A percentile compares a stretch with the other conserved stretches of the same genome.
Evolutionary conservation across 2,888 invertebrate genomes (phyloP).

Genomic region (Cataglyphis albicans): DNA sequence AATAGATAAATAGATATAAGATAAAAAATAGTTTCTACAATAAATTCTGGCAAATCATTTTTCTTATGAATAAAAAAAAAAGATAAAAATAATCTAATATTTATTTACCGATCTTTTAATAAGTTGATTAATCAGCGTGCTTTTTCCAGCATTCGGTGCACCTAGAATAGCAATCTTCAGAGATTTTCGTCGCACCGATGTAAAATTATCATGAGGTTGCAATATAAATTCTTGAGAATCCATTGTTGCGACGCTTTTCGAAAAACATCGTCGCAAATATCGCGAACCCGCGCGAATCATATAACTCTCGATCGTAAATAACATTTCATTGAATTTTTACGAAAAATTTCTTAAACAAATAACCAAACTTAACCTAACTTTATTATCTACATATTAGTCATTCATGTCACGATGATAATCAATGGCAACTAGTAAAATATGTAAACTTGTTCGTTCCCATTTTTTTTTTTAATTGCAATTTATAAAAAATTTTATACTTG

Average conservation of each 20-base stretch:
- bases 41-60: neutral
- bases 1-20: neutral
- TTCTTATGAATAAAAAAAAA: neutral
- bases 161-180: conserved; percentile 92
- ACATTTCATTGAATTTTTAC: conserved; percentile 22
- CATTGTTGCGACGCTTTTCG: neutral
- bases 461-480: neutral
- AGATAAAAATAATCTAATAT: neutral
- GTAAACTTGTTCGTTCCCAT: neutral
- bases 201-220: neutral
- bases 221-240: neutral
- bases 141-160: conserved; percentile 97
- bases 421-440: neutral
- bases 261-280: conserved; percentile 26
- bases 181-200: conserved; percentile 53
- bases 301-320: conserved; percentile 12
- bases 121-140: conserved; percentile 96
- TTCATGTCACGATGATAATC: neutral
- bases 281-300: neutral
- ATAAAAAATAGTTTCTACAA: neutral
- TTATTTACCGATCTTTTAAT: conserved; percentile 91
- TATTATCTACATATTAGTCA: neutral
- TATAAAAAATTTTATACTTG: neutral
- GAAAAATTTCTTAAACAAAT: neutral
- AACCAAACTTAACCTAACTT: neutral